Evolutionary conservation across 2,888 invertebrate species (phyloP).

Genomic region (Conus canariensis): DNA sequence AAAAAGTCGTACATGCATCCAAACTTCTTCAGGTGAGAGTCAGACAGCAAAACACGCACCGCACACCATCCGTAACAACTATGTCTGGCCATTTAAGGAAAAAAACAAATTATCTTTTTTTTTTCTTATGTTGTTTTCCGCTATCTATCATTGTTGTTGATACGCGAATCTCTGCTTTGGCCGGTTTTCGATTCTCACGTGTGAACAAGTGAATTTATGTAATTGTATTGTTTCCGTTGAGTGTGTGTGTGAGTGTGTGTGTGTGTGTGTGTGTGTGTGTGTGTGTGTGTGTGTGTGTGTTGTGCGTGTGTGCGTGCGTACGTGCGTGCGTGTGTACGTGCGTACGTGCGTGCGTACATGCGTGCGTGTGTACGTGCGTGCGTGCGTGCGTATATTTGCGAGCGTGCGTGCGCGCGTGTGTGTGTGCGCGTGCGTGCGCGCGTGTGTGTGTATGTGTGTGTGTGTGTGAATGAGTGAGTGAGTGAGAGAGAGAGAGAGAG

Average conservation of each 20-base stretch:
- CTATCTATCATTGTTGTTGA: neutral
- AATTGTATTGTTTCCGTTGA: no score
- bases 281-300: no score
- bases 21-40: neutral
- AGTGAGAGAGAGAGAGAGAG: neutral
- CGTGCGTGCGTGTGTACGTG: neutral
- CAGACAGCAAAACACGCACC: no score
- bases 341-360: neutral
- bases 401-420: neutral
- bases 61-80: no score
- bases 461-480: neutral
- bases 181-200: neutral
- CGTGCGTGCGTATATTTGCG: neutral
- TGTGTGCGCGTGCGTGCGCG: neutral
- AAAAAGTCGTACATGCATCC: neutral
- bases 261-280: no score
- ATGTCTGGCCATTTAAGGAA: neutral
- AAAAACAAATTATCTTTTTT: neutral
- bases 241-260: no score
- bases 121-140: neutral
- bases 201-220: neutral
- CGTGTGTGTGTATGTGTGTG: neutral
- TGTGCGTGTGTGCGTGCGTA: neutral
- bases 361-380: neutral
- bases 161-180: neutral